phyloP scores from a whole-genome alignment of 2,888 invertebrate genomes.

The Drosophila cracens region DNA sequence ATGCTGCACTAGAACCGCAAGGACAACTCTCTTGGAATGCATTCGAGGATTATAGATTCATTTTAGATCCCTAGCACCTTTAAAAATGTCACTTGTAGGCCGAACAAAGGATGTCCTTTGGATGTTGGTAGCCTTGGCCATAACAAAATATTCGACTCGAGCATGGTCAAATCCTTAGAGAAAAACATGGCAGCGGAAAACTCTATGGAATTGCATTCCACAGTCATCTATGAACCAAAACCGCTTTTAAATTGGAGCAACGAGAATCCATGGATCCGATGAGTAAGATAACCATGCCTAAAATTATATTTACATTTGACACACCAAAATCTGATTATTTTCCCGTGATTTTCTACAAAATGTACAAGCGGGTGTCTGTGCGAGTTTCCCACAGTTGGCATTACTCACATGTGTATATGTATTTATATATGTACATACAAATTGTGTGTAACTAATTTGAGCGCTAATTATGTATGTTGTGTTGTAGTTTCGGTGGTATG shows the following conservation, averaged over 20 bases:
- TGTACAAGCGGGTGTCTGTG: not conserved
- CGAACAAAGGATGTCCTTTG: not conserved
- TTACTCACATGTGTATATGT: not conserved
- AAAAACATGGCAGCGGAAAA: not conserved
- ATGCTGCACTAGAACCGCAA: not conserved
- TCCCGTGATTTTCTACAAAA: conserved; percentile 14
- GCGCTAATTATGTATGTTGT: conserved; percentile 62
- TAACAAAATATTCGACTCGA: not conserved
- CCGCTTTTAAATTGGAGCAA: not conserved
- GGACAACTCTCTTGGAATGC: not conserved
- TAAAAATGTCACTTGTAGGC: not conserved
- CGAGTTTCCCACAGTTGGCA: conserved; percentile 4
- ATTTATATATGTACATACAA: not conserved
- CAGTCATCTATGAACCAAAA: not conserved
- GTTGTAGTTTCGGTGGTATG: conserved; percentile 41
- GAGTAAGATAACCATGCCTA: not conserved
- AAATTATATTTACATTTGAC: conserved; percentile 47
- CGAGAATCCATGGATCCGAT: not conserved
- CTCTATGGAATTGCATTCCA: not conserved
- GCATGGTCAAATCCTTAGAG: not conserved
- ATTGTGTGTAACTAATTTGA: conserved; percentile 49
- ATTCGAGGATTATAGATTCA: not conserved
- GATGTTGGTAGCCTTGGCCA: not conserved
- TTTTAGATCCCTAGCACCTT: not conserved
- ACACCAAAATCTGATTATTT: conserved; percentile 50